A percentile compares a stretch with the other conserved stretches of the same genome.
These are phyloP conservation scores for Maccullochella peelii DNA, from an alignment of 2,113 vertebrate genomes.

Conservation along the genomic window DNA sequence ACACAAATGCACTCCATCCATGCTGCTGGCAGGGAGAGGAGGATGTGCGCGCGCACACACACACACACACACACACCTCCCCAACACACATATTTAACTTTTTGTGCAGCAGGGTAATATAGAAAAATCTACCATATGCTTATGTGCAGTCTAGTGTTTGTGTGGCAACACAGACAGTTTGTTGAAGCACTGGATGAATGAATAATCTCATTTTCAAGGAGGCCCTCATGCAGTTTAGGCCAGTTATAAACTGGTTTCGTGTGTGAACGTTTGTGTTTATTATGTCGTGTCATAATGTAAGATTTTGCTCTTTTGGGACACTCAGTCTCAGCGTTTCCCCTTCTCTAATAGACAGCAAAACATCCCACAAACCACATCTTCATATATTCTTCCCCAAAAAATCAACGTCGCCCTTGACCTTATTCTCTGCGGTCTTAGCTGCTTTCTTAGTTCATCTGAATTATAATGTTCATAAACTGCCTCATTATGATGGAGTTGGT, in stretches of 20 bases:
- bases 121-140: not conserved
- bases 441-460: not conserved
- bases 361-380: not conserved
- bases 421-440: conserved; percentile 4
- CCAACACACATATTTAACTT: conserved; percentile 23
- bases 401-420: conserved; percentile 25
- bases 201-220: not conserved
- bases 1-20: conserved; percentile 25
- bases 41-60: not conserved
- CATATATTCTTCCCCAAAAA: not conserved
- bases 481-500: conserved; percentile 36
- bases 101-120: conserved; percentile 9
- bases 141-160: conserved; percentile 4
- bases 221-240: not conserved
- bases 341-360: not conserved
- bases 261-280: conserved; percentile 12
- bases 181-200: not conserved
- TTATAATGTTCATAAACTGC: not conserved
- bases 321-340: not conserved
- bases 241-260: conserved; percentile 3
- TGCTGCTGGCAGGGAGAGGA: conserved; percentile 30
- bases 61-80: conserved; percentile 24
- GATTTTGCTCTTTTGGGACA: not conserved
- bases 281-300: not conserved
- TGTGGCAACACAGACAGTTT: conserved; percentile 2